Conservation (phyloP, 2,888 invertebrate species). For the Conops quadrifasciatus region DNA sequence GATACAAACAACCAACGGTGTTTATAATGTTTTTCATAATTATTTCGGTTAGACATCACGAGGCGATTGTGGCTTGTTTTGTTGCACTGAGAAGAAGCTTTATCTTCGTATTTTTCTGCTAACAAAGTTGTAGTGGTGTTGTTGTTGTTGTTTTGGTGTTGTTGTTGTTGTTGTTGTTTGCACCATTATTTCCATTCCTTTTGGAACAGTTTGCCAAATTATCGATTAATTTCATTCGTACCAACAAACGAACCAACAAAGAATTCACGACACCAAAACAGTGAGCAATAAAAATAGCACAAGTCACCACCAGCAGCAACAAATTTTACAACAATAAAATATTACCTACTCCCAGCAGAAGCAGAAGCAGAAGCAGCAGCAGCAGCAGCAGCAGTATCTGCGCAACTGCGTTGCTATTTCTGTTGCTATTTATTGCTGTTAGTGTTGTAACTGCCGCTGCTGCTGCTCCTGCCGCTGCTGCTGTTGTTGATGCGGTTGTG, state of each 20-base stretch:
- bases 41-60: background rate
- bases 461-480: slow-evolving; percentile 27
- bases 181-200: background rate
- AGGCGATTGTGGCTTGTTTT: background rate
- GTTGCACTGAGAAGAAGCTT: background rate
- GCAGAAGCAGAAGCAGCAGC: background rate
- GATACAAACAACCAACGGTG: slow-evolving; percentile 1
- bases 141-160: background rate
- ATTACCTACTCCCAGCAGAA: slow-evolving; percentile 32
- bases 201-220: slow-evolving; percentile 29
- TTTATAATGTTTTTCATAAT: background rate
- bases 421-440: slow-evolving; percentile 19
- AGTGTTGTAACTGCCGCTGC: slow-evolving; percentile 30
- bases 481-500: slow-evolving; percentile 11
- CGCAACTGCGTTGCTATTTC: slow-evolving; percentile 5
- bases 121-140: too few relatives aligned
- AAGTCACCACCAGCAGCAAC: slow-evolving; percentile 19
- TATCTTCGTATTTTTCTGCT: too few relatives aligned
- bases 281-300: slow-evolving; percentile 33
- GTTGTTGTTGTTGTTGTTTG: background rate
- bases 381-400: slow-evolving; percentile 9
- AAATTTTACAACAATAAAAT: slow-evolving; percentile 31
- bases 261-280: slow-evolving; percentile 38
- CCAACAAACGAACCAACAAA: slow-evolving; percentile 27
- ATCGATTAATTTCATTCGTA: slow-evolving; percentile 32